Evolutionary conservation across 2,113 vertebrate genomes (phyloP), one percentile per base, ranked within the genome.

Genomic region (Nansenia antarctica): DNA sequence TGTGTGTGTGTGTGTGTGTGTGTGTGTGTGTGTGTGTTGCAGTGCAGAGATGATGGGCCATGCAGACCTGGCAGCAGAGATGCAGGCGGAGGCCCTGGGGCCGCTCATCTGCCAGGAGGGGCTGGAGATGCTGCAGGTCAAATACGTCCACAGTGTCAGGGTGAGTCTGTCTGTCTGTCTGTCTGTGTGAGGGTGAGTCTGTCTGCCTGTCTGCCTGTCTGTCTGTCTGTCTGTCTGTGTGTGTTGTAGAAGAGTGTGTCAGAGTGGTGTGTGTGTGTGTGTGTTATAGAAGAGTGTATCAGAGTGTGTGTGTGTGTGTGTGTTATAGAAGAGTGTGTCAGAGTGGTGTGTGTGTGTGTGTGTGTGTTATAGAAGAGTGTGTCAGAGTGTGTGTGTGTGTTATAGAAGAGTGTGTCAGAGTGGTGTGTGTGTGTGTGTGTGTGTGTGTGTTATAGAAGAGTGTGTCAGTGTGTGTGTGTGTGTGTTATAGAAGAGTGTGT

Each of bases 1-100:
- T 37, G n/a, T 54, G n/a, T 26, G 55, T 53, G 24, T 4, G 27
- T 62, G 4, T 61, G 27, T 54, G 47, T 30, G 52, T 66, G 24
- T 53, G 29, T 18, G 45, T 27, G 47, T 39, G 32, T 66, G 39
- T 58, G 62, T 29, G 61, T 61, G 29, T n/a, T 27, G 70, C 85
- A 99, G 97, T 79, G 82, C 92, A 3, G 94, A 97, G 70, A 96
- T 99, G 96, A 96, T 99, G 95, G 92, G 92, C 69, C 91, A 94
- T 35, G 90, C 94, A 3, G 92, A 94, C 76, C 86, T 99, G 70
- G 87, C 90, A 53, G 77, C 91, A n/a, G 94, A 97, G 84, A 86
- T 94, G 69, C 90, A 95, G 0, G 63, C 90, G 53, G 91, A 91
- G 31, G 84, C 93, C 35, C 82, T 98, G 62, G 92, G 90, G 55